Conservation (phyloP, 2,888 invertebrate species). For the Rhimphoctona megacephalus region DNA sequence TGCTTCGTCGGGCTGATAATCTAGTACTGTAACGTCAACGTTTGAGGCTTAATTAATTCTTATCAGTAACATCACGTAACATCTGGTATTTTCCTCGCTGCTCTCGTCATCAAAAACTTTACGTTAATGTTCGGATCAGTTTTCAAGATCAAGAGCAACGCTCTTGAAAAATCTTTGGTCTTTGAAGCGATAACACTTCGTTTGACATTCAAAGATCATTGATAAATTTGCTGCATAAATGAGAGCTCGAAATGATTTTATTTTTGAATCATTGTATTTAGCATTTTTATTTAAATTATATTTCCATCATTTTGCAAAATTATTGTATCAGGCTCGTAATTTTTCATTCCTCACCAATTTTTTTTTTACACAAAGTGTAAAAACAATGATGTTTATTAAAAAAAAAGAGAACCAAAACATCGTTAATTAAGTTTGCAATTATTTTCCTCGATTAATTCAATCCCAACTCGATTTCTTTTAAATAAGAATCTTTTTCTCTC, state of each 20-base stretch:
- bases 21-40: neutral
- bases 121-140: neutral
- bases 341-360: neutral
- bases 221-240: neutral
- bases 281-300: neutral
- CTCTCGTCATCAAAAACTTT: neutral
- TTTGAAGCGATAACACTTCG: neutral
- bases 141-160: conserved; percentile 18
- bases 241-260: neutral
- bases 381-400: neutral
- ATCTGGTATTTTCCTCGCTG: neutral
- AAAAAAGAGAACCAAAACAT: neutral
- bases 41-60: neutral
- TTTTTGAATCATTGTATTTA: neutral
- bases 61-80: neutral
- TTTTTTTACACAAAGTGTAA: neutral
- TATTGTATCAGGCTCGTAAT: neutral
- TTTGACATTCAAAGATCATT: neutral
- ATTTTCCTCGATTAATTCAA: neutral
- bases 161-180: conserved; percentile 5
- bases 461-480: neutral
- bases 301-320: neutral
- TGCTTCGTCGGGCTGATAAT: neutral
- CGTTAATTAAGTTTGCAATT: neutral
- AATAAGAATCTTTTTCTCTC: neutral